Evolutionary conservation across 1,140 invertebrate species (phyloP), one percentile per base, ranked within the genome.

Genomic region (Dufourea novaeangliae): DNA sequence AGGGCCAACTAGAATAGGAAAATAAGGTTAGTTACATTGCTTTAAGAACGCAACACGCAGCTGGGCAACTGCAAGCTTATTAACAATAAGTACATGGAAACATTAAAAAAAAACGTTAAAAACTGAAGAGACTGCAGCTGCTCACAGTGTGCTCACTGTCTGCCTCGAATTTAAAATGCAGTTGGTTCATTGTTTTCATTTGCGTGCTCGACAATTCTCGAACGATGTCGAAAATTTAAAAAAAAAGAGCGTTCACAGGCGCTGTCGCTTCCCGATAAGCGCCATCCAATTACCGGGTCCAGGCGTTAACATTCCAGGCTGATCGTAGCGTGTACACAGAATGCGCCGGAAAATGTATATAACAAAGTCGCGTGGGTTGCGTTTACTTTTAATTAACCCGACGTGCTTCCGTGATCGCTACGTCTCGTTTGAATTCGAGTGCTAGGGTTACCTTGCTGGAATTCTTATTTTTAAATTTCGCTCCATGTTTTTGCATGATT

Each of bases 351-450:
- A 57, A 34, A 41, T 27, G 25, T 29, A 71, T 14, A 27, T 32
- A 61, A 62, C 46, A 41, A 72, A 44, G 77, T 32, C 14, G 41
- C 54, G 32, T 46, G 46, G 39, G 70, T 61, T 83, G 22, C 59
- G 75, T 83, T 84, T 83, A 83, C 82, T 84, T 84, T 83, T 83
- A 84, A 84, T 84, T 84, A 84, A 84, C 71, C 67, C 57, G n/a
- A 27, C 59, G 25, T 70, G 59, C 74, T 69, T 34, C 50, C 4
- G 22, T 59, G 44, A 69, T 50, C 62, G 39, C 25, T 29, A 29
- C 20, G 41, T 25, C 27, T 37, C 25, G 37, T 73, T 78, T 64
- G 29, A 74, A 41, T 25, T n/a, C 37, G 44, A 34, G 29, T 41
- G 25, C 39, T 7, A 14, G 10, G 50, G 7, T 52, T 69, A 27